Evolutionary conservation across 2,888 invertebrate species (phyloP).

Genomic region (Microctonus brassicae): DNA sequence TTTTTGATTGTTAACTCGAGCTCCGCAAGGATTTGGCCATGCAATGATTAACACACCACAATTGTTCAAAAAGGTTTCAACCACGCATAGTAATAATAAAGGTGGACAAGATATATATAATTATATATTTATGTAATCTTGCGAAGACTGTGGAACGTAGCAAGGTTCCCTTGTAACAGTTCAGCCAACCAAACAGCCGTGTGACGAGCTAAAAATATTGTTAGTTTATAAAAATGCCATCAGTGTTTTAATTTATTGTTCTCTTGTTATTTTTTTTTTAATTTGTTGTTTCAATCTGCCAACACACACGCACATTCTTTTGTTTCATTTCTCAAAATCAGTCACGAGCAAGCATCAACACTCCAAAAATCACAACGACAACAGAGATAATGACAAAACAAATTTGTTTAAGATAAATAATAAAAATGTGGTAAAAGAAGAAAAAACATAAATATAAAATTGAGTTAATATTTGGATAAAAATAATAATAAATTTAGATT

Average conservation of each 20-base stretch:
- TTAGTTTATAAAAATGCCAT: conserved; percentile 61
- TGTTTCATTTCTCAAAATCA: neutral
- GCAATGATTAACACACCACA: conserved; percentile 66
- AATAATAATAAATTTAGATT: neutral
- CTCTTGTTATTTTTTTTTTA: conserved; percentile 11
- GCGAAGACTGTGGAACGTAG: conserved; percentile 70
- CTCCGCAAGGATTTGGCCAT: conserved; percentile 65
- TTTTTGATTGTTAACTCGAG: conserved; percentile 51
- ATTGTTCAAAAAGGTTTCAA: conserved; percentile 62
- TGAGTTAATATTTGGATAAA: neutral
- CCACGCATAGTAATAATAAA: conserved; percentile 57
- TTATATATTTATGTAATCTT: conserved; percentile 52
- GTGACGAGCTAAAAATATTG: conserved; percentile 69
- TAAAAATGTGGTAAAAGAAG: neutral
- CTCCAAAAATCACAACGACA: neutral
- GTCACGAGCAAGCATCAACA: conserved; percentile 30
- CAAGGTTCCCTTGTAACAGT: conserved; percentile 70
- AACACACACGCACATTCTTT: conserved; percentile 44
- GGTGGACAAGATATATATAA: conserved; percentile 55
- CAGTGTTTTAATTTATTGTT: conserved; percentile 48
- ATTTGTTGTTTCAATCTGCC: conserved; percentile 45
- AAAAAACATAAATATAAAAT: neutral
- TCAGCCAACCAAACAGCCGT: conserved; percentile 69
- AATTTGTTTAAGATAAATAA: neutral
- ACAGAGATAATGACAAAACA: neutral